Conservation (phyloP, 2,113 vertebrate species). For the Hippocampus zosterae region DNA sequence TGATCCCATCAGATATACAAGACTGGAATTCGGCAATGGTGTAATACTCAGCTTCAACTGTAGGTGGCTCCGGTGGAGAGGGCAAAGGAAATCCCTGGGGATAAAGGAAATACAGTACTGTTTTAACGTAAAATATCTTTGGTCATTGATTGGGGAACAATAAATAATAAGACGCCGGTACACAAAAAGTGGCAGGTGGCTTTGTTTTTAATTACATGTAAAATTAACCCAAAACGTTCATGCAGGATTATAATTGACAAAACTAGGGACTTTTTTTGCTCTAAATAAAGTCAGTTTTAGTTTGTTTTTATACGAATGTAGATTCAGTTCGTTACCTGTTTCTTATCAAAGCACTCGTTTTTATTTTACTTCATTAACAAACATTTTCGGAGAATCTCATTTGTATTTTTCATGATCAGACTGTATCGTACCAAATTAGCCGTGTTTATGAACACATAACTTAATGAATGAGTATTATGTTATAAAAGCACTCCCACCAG, state of each 20-base stretch:
- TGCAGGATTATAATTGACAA: too few relatives aligned
- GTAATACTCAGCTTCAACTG: constrained; percentile 98
- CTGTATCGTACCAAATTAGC: neutral
- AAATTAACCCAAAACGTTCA: too few relatives aligned
- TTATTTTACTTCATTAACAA: too few relatives aligned
- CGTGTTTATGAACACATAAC: neutral
- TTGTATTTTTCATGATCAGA: neutral
- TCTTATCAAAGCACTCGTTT: too few relatives aligned
- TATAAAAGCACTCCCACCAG: constrained; percentile 73
- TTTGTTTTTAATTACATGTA: too few relatives aligned
- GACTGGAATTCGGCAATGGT: constrained; percentile 99
- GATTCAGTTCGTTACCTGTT: too few relatives aligned
- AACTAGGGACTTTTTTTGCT: too few relatives aligned
- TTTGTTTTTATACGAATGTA: too few relatives aligned
- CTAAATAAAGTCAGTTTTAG: too few relatives aligned
- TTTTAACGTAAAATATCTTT: neutral
- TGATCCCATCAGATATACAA: constrained; percentile 97
- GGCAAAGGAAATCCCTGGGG: constrained; percentile 95
- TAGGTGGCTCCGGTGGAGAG: constrained; percentile 94
- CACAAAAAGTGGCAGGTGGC: too few relatives aligned
- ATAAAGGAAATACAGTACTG: constrained; percentile 13
- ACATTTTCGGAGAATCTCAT: too few relatives aligned
- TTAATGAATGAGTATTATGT: neutral
- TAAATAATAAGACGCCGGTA: too few relatives aligned
- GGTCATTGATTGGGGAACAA: neutral